Evolutionary conservation across 2,888 invertebrate species (phyloP).

Genomic region (Lingula anatina): DNA sequence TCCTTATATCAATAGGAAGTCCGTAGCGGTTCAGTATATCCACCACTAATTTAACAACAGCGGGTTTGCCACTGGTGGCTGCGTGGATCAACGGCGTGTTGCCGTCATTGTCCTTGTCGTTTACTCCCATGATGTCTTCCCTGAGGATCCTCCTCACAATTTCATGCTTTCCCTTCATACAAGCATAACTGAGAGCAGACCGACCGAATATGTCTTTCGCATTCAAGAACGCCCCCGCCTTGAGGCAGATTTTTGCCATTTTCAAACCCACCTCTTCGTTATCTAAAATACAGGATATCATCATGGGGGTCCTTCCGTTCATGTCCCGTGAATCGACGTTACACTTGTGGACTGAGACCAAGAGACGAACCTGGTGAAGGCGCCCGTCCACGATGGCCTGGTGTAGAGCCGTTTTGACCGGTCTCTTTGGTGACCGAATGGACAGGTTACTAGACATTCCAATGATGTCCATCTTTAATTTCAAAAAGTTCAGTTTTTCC

Average conservation of each 20-base stretch:
- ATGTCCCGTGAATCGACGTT: slow-evolving; percentile 41
- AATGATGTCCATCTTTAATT: no score
- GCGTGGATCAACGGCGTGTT: slow-evolving; percentile 44
- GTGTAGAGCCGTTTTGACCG: slow-evolving; percentile 47
- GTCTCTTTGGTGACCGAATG: slow-evolving; percentile 17
- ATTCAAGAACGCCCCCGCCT: slow-evolving; percentile 32
- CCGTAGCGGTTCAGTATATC: slow-evolving; percentile 32
- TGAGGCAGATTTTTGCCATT: slow-evolving; percentile 39
- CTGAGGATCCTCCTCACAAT: slow-evolving; percentile 30
- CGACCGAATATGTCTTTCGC: slow-evolving; percentile 38
- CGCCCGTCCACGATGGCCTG: slow-evolving; percentile 46
- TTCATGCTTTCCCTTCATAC: slow-evolving; percentile 35
- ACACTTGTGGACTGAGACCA: slow-evolving; percentile 38
- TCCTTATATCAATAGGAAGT: slow-evolving; percentile 36
- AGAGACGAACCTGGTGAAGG: slow-evolving; percentile 44
- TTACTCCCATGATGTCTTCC: slow-evolving; percentile 38
- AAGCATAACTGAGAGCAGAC: slow-evolving; percentile 42
- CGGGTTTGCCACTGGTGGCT: slow-evolving; percentile 35
- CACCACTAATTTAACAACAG: slow-evolving; percentile 25
- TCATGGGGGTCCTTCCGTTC: slow-evolving; percentile 44
- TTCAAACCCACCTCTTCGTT: slow-evolving; percentile 32
- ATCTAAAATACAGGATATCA: slow-evolving; percentile 42
- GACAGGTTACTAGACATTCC: no score
- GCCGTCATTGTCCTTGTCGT: slow-evolving; percentile 44
- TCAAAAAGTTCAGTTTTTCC: no score